Percentiles rank a stretch among this genome's conserved stretches.
These are phyloP conservation scores for Falco naumanni DNA, from an alignment of 2,797 vertebrate genomes.

Conservation along the genomic window DNA sequence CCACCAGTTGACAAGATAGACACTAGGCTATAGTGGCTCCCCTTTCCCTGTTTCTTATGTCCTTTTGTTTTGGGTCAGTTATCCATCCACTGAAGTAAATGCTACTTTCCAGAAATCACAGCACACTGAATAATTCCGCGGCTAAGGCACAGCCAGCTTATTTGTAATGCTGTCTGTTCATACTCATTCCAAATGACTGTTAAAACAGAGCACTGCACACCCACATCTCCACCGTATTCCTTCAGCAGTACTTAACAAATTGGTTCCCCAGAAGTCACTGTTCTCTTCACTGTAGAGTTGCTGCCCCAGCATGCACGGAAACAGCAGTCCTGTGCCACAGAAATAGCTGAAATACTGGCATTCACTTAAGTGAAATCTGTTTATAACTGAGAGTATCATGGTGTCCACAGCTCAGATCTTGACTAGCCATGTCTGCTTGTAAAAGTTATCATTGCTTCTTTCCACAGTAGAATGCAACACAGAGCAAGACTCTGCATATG, in stretches of 20 bases:
- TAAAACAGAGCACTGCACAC: slow-evolving; percentile 63
- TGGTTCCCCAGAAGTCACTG: slow-evolving; percentile 37
- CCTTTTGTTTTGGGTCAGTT: background rate
- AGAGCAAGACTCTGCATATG: background rate
- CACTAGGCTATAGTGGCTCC: background rate
- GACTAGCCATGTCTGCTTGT: slow-evolving; percentile 27
- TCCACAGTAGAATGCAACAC: background rate
- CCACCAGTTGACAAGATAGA: rapidly evolving
- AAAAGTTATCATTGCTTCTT: slow-evolving; percentile 21
- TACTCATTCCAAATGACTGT: slow-evolving; percentile 64
- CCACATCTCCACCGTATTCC: slow-evolving; percentile 42
- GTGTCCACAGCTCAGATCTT: slow-evolving; percentile 32
- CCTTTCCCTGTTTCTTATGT: background rate
- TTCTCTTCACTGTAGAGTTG: slow-evolving; percentile 10
- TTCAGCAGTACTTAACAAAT: slow-evolving; percentile 55
- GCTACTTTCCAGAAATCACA: slow-evolving; percentile 54
- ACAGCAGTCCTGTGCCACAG: background rate
- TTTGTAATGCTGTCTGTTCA: slow-evolving; percentile 58
- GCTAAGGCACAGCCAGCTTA: slow-evolving; percentile 56
- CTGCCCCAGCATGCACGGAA: background rate
- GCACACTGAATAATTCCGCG: slow-evolving; percentile 37
- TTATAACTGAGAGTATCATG: background rate
- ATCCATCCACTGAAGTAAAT: slow-evolving; percentile 48
- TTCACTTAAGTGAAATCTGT: background rate
- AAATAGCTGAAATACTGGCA: background rate